These are phyloP conservation scores for Lycopodina hypogea DNA, from an alignment of 37 sponge, comb jelly and placozoan genomes.

Conservation along the genomic window DNA sequence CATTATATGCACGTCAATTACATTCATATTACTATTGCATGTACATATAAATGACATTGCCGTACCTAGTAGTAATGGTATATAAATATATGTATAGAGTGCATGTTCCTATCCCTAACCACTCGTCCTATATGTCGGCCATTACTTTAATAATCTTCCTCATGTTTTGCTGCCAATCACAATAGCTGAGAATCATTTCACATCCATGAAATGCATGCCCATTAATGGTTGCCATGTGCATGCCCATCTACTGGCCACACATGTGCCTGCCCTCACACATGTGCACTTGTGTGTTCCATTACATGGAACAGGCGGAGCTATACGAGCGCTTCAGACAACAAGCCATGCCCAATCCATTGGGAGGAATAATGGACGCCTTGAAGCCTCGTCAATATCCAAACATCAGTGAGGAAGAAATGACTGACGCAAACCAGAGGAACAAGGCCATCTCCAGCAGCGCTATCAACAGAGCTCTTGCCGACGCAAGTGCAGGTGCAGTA, in stretches of 20 bases:
- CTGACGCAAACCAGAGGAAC: slow-evolving; percentile 84
- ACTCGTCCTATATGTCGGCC: too few relatives aligned
- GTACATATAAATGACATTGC: too few relatives aligned
- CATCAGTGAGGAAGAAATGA: slow-evolving; percentile 61
- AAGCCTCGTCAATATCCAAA: too few relatives aligned
- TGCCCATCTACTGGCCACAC: too few relatives aligned
- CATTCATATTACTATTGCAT: background rate
- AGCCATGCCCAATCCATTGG: slow-evolving; percentile 16
- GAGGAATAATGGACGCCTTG: background rate
- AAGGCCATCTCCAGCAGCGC: slow-evolving; percentile 86
- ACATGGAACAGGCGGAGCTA: slow-evolving; percentile 73
- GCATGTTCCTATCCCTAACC: too few relatives aligned
- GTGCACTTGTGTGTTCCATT: background rate
- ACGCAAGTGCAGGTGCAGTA: slow-evolving; percentile 63
- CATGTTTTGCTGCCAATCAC: too few relatives aligned
- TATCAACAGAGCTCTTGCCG: slow-evolving; percentile 72
- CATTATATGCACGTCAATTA: background rate
- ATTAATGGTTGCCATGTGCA: too few relatives aligned
- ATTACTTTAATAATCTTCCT: too few relatives aligned
- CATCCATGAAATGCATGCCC: too few relatives aligned
- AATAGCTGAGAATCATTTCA: too few relatives aligned
- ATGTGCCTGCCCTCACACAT: background rate
- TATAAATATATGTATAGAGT: too few relatives aligned
- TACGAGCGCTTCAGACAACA: slow-evolving; percentile 54
- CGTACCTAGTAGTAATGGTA: too few relatives aligned